Percentiles rank a stretch among this genome's conserved stretches.
Conservation (phyloP, 2,113 vertebrate species). For the Toxostoma redivivum region DNA sequence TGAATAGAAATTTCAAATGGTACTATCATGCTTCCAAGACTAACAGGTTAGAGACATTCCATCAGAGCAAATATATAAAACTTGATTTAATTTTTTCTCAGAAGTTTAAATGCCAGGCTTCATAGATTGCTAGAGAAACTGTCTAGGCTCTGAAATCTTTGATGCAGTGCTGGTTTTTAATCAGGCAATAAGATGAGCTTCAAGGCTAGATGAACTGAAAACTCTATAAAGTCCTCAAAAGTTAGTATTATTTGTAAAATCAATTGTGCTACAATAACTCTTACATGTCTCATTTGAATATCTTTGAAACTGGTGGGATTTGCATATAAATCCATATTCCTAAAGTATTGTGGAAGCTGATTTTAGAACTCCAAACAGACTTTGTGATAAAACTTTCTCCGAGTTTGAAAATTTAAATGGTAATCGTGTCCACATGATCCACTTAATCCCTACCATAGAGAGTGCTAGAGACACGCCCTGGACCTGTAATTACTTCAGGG, state of each 20-base stretch:
- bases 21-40: background rate
- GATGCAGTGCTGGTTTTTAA: background rate
- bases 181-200: background rate
- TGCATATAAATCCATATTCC: background rate
- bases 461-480: background rate
- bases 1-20: background rate
- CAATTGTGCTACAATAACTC: background rate
- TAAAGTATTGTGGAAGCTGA: background rate
- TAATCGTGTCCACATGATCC: background rate
- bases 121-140: background rate
- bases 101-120: background rate
- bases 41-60: background rate
- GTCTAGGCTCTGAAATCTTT: background rate
- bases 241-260: background rate
- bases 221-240: background rate
- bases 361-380: background rate
- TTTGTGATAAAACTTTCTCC: background rate
- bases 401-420: background rate
- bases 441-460: background rate
- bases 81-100: background rate
- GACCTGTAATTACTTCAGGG: background rate
- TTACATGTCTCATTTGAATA: slow-evolving; percentile 10
- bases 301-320: background rate
- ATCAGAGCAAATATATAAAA: background rate
- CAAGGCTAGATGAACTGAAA: background rate